Evolutionary conservation across 1,140 invertebrate genomes (phyloP), one percentile per base, ranked within the genome.

Genomic region (Micrasema minimum): DNA sequence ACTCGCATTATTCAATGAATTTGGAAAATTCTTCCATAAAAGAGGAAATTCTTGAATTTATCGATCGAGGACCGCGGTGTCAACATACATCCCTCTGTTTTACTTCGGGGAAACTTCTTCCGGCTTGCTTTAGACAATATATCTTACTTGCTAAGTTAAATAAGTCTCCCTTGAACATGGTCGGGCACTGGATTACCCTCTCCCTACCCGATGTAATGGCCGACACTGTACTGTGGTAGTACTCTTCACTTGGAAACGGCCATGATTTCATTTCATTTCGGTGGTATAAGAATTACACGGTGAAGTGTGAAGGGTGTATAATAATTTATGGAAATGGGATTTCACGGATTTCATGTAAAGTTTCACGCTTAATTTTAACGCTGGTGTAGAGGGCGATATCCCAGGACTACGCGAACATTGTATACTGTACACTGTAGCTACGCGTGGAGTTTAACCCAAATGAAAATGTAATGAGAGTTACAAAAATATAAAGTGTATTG

Each of bases 101-200:
- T 59, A 41, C 16, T 48, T 41, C 10, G 5, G 35, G 35, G 35
- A 59, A 59, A 16, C n/a, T 41, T 59, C 35, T 18, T 18, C 1
- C 55, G 37, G 35, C 35, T 11, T 12, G 16, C 55, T 43, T 41
- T 38, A 59, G 37, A 59, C 55, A 59, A 59, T 59, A 59, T 59
- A 59, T 59, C 55, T 43, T 41, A 55, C 51, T 55, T 14, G 23
- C 31, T 35, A 55, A 55, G 51, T 37, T 37, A 55, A 55, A 55
- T 55, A 55, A 55, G 26, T 31, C 26, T 31, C 26, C 26, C 26
- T 7, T 2, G 3, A 31, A 31, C 26, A 31, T 31, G 26, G 2
- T 31, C 7, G 26, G 26, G 3, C 26, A 31, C 2, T 31, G 26
- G 26, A 7, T 31, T 4, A 31, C 26, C 26, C 26, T 31, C 7